Base-by-base conservation (phyloP, 2,113 vertebrate genomes). In the Anoplopoma fimbria region DNA sequence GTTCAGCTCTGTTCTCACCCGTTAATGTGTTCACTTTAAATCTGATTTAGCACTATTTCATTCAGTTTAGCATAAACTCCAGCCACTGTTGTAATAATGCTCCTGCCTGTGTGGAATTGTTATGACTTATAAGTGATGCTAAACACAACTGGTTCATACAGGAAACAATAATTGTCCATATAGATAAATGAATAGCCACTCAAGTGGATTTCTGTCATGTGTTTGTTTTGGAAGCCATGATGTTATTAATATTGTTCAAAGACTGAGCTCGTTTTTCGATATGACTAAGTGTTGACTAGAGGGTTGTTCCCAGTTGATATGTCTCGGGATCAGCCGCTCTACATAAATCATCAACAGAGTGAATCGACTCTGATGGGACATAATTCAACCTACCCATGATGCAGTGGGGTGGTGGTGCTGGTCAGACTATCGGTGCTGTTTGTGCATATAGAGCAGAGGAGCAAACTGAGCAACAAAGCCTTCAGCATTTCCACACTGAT, bases 61-160 rank as follows among this genome's bases (percentile, higher is more conserved):
- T 62, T 65, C 1, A 68, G 72, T 53, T 62, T 27, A 68, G 63
- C 47, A 67, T 42, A 23, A 62, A 63, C 19, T 74, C 14, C 42
- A 15, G 33, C 34, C 29, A 15, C 1, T 27, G 27, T 31, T 15
- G 25, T 47, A 34, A 53, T 29, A 70, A 53, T 34, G 9, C n/a
- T 27, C 15, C 64, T 47, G 17, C 23, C 8, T 1, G 4, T 63
- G 40, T 29, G 10, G 2, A 40, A 1, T 9, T 14, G 9, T 31
- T 23, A 9, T 23, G 23, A 14, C n/a, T 25, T 2, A 64, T 70
- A 23, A 55, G 23, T 40, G 74, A 64, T 38, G 15, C 25, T 40
- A 2, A 19, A 71, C 40, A 14, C 23, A 47, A 17, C 60, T 33
- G 60, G 2, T 25, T 53, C 23, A 61, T 42, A 23, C 19, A 34